Evolutionary conservation across 2,797 vertebrate species (phyloP), one percentile per base, ranked within the genome.

Genomic region (Sebastes baramenuke): DNA sequence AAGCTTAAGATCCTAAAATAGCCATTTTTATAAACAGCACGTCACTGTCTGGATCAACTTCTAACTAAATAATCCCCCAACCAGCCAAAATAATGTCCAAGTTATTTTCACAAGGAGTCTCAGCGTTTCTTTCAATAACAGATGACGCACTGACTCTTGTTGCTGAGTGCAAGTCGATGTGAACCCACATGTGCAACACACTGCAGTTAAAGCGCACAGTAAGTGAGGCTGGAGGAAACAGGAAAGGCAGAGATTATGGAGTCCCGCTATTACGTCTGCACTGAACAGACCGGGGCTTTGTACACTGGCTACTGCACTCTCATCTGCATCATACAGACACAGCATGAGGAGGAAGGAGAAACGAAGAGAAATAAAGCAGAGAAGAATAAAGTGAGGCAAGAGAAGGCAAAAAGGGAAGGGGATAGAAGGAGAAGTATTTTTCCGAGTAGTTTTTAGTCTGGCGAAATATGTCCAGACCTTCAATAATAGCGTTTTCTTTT

Each of bases 171-270:
- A 20, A 46, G 55, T 9, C 3, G 20, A 42, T 66, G 61, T 58
- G 38, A 4, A 34, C 76, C 60, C 62, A 67, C 29, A 69, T 80
- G 84, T 80, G 82, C 70, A 82, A 29, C 80, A 84, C 64, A 54
- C 64, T 83, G 85, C 74, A 75, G 79, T 77, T 81, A 70, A 77
- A 86, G 75, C 79, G 81, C 88, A 81, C 75, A 89, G 87, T 87
- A 88, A 91, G 88, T 73, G 76, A 75, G 83, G 79, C 83, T 36
- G 82, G 56, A 72, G 72, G 60, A 70, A 87, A 81, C 85, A 89
- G 89, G 87, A 93, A 89, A 87, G 69, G 76, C 81, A 80, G 68
- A 88, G 92, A 94, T 93, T 92, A 92, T 77, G 84, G 87, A 89
- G 83, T 22, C 60, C 76, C 7, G 75, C 75, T 81, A 71, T 90